Conservation (phyloP, 2,113 vertebrate genomes). For the Calypte anna region DNA sequence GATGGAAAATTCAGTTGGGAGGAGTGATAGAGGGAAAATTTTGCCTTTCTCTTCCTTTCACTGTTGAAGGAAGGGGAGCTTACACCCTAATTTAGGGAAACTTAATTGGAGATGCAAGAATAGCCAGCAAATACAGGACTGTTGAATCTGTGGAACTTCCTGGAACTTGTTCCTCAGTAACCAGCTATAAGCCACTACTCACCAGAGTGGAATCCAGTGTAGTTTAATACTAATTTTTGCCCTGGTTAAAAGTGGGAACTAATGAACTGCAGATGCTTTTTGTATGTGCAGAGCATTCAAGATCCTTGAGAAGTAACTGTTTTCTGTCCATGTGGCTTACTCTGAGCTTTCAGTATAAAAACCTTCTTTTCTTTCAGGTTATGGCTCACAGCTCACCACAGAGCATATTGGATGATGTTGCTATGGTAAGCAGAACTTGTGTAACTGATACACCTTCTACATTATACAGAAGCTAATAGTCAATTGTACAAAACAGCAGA, state of each 20-base stretch:
- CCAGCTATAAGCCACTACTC: not conserved
- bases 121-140: not conserved
- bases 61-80: not conserved
- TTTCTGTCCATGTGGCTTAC: not conserved
- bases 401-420: slow-evolving; percentile 97
- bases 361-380: slow-evolving; percentile 80
- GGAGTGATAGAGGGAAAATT: not conserved
- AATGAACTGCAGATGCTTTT: not conserved
- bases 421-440: slow-evolving; percentile 88
- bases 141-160: not conserved
- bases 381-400: slow-evolving; percentile 98
- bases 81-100: not conserved
- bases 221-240: not conserved
- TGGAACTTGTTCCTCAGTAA: not conserved
- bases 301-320: not conserved
- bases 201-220: not conserved
- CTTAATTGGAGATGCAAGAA: not conserved
- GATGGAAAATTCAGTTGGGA: not conserved
- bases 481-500: not conserved
- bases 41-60: not conserved
- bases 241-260: not conserved
- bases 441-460: not conserved
- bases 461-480: not conserved
- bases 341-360: not conserved
- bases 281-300: not conserved